Conservation (phyloP, 2,113 vertebrate species). For the Madoqua kirkii region DNA sequence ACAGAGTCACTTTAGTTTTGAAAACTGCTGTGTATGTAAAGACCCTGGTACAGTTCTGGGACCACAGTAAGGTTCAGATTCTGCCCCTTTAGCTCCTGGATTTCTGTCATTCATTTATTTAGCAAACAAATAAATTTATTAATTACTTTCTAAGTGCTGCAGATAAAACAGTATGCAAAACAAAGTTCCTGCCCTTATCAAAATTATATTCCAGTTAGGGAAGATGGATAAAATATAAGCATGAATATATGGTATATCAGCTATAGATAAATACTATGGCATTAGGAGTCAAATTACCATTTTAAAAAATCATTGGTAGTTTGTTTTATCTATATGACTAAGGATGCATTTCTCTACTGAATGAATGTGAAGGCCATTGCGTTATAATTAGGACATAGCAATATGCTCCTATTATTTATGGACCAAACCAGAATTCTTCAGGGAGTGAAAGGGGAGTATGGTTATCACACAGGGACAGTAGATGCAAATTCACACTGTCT, state of each 20-base stretch:
- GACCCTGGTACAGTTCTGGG: not conserved
- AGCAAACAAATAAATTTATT: not conserved
- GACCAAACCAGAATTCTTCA: not conserved
- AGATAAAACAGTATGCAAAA: not conserved
- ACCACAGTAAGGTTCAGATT: not conserved
- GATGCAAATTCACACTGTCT: not conserved
- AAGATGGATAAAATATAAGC: not conserved
- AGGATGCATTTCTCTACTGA: constrained; percentile 11
- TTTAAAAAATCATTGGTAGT: not conserved
- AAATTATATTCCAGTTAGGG: not conserved
- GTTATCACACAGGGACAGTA: not conserved
- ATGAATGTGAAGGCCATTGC: not conserved
- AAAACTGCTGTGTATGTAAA: not conserved
- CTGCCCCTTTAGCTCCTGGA: not conserved
- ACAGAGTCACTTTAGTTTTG: not conserved
- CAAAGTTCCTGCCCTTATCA: not conserved
- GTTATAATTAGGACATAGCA: not conserved
- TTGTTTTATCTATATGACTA: not conserved
- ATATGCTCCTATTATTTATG: not conserved
- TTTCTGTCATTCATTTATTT: not conserved
- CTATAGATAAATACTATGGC: not conserved
- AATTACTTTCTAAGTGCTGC: not conserved
- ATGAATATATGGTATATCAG: not conserved
- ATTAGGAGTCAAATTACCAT: not conserved
- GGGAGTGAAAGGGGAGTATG: not conserved